These are phyloP conservation scores for Drosophila greeni DNA, from an alignment of 2,888 invertebrate genomes.

Conservation along the genomic window DNA sequence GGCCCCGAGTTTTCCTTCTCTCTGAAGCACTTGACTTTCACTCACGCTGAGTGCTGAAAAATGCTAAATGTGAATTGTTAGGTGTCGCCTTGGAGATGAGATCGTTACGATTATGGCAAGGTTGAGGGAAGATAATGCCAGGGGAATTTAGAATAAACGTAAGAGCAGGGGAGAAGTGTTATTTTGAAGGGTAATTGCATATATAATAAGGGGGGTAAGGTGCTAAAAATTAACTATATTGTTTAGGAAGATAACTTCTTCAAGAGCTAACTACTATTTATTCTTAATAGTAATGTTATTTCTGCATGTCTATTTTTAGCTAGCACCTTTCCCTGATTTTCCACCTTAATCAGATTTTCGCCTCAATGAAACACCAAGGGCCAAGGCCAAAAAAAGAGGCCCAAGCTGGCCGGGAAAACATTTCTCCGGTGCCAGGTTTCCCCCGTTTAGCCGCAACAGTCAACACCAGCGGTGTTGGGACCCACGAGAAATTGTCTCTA, in stretches of 20 bases:
- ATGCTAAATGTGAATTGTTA: constrained; percentile 39
- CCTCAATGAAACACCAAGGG: constrained; percentile 32
- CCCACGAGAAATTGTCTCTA: constrained; percentile 43
- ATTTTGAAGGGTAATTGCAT: not conserved
- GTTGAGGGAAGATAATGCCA: constrained; percentile 5
- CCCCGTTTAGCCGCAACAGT: constrained; percentile 46
- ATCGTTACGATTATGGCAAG: constrained; percentile 25
- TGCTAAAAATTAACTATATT: not conserved
- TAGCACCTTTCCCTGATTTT: not conserved
- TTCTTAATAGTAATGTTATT: not conserved
- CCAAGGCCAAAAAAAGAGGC: constrained; percentile 3
- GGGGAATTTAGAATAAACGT: not conserved
- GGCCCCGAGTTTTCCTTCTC: constrained; percentile 12
- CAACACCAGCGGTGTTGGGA: constrained; percentile 57
- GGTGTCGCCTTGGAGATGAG: constrained; percentile 26
- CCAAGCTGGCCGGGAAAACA: not conserved
- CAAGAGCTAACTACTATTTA: not conserved
- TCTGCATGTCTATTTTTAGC: not conserved
- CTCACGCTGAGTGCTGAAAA: constrained; percentile 39
- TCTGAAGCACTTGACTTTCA: constrained; percentile 11
- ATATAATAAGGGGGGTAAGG: not conserved
- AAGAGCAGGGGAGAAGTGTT: not conserved
- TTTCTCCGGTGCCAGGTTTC: constrained; percentile 6
- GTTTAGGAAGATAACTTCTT: not conserved
- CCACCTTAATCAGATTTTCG: constrained; percentile 12